Base-by-base conservation (phyloP, 2,888 invertebrate species). In the Isoperla grammatica region DNA sequence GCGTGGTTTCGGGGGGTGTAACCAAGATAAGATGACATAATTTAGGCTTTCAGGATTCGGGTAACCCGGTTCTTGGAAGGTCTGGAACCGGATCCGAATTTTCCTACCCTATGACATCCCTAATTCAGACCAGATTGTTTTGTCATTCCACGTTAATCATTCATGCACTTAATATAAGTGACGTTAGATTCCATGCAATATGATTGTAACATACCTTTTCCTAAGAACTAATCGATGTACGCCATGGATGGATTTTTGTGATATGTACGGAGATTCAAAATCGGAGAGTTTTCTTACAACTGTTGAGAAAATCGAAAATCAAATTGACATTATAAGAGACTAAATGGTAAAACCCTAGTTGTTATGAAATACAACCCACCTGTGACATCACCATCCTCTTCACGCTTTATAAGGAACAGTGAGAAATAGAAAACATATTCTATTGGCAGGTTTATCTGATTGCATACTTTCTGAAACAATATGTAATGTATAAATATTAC, bases 191-290 rank as follows among this genome's bases (percentile, higher is more conserved):
- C n/a, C n/a, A n/a, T n/a, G n/a, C n/a, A n/a, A n/a, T n/a, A n/a
- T n/a, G n/a, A n/a, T 19, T 45, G 8, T 6, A 60, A 50, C 61
- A 39, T 73, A 90, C 90, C 87, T 88, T 79, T 92, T 96, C 69
- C 93, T 83, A 66, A 96, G 79, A 65, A 94, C 86, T 74, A 97
- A 85, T 77, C 86, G 87, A 72, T 79, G 76, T 45, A 85, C 84
- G 65, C 85, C 86, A 63, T 85, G 84, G 61, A 88, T 83, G 73
- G 87, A 85, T 72, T 88, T 88, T 67, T 91, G 86, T 57, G 96
- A 94, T 76, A 97, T 89, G 76, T 88, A 92, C 1, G 98, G 97
- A 66, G 95, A 93, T 80, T 99, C 98, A 79, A 95, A 98, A 74
- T 97, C 91, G 77, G 96, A 92, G 65, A 99, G 78, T 73, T 91